Conservation (phyloP, 2,888 invertebrate genomes). For the Acanthosoma haemorrhoidale region DNA sequence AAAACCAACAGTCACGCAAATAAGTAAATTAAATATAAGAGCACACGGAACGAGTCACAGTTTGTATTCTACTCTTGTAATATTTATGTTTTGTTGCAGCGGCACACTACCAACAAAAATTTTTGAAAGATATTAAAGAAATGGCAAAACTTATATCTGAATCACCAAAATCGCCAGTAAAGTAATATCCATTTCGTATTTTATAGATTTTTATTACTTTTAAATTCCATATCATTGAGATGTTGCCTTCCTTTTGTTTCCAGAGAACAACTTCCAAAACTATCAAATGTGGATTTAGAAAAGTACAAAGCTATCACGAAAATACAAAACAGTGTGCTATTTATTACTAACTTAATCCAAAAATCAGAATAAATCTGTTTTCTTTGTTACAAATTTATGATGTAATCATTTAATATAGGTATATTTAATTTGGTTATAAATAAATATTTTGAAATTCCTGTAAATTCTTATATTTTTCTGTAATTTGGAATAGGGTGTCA, state of each 20-base stretch:
- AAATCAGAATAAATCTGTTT: constrained; percentile 19
- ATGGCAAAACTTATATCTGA: not conserved
- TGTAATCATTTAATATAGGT: no score
- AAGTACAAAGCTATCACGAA: constrained; percentile 2
- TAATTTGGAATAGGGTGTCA: no score
- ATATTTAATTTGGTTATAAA: no score
- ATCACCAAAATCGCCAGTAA: not conserved
- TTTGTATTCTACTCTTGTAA: not conserved
- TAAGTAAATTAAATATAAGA: not conserved
- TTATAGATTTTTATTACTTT: not conserved
- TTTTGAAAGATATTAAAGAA: constrained; percentile 5
- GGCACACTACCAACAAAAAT: constrained; percentile 4
- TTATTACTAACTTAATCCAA: constrained; percentile 23
- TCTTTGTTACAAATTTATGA: no score
- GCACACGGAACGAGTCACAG: not conserved
- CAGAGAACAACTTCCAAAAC: not conserved
- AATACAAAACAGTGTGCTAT: constrained; percentile 17
- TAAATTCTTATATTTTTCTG: no score
- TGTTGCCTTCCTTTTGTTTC: not conserved
- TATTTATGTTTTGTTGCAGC: not conserved
- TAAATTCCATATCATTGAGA: not conserved
- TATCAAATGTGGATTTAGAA: not conserved
- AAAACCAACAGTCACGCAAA: not conserved
- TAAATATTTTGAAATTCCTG: no score
- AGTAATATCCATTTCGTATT: not conserved